These are phyloP conservation scores for Motacilla tschutschensis DNA, from an alignment of 2,113 vertebrate genomes.

Conservation along the genomic window DNA sequence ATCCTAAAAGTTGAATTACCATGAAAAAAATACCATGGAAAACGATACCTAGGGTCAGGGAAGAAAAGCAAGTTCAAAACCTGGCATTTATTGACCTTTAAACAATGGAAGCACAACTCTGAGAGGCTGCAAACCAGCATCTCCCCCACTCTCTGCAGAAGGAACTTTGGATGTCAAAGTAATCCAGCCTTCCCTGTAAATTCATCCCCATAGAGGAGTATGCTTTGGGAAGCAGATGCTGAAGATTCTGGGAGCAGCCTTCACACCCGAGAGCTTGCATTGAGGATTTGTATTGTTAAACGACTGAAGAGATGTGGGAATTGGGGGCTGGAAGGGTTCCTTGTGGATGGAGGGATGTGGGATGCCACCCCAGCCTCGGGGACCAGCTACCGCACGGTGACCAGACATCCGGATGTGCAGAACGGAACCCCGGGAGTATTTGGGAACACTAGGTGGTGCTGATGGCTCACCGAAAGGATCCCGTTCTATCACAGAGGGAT, in stretches of 20 bases:
- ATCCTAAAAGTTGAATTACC: not conserved
- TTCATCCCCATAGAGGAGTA: accelerated
- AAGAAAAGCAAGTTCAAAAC: not conserved
- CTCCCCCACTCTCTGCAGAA: not conserved
- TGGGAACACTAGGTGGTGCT: conserved; percentile 61
- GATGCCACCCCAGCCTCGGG: not conserved
- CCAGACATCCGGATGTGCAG: accelerated
- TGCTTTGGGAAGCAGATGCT: not conserved
- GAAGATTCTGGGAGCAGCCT: not conserved
- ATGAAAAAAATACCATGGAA: not conserved
- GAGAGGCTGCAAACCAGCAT: not conserved
- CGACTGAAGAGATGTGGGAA: not conserved
- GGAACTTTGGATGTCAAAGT: not conserved
- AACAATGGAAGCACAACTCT: not conserved
- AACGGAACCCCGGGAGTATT: not conserved
- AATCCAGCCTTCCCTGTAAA: not conserved
- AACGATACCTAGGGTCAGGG: too few relatives aligned
- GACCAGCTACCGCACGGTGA: accelerated
- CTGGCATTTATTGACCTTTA: not conserved
- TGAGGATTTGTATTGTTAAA: not conserved
- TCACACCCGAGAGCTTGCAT: not conserved
- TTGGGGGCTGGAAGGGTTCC: accelerated
- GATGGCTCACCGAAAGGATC: not conserved
- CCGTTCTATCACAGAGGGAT: accelerated
- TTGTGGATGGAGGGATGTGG: not conserved